phyloP scores from a whole-genome alignment of 2,797 vertebrate genomes.

The Pteronotus mesoamericanus region DNA sequence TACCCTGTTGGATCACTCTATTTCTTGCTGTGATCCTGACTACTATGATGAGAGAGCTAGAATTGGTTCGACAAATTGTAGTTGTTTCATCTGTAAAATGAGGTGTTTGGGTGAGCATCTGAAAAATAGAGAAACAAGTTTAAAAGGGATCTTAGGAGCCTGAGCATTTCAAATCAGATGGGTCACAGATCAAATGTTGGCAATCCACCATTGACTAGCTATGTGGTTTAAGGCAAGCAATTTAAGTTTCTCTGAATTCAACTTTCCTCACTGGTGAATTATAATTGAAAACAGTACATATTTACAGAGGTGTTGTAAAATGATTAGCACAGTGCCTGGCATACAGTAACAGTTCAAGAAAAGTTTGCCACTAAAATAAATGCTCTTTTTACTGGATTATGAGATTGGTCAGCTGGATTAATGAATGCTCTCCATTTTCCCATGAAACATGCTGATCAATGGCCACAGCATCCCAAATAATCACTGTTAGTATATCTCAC shows the following conservation, averaged over 20 bases:
- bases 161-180: not conserved
- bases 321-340: not conserved
- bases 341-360: not conserved
- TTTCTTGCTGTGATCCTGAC: constrained; percentile 17
- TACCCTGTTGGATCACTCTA: not conserved
- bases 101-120: not conserved
- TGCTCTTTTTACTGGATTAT: not conserved
- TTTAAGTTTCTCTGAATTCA: not conserved
- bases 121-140: not conserved
- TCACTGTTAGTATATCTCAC: not conserved
- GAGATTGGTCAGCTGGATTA: not conserved
- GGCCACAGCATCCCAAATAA: not conserved
- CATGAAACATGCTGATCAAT: not conserved
- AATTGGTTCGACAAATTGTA: not conserved
- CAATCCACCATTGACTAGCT: not conserved
- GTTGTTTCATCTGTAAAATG: constrained; percentile 8
- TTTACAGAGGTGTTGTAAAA: not conserved
- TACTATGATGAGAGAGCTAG: not conserved
- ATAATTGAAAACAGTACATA: not conserved
- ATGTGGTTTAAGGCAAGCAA: not conserved
- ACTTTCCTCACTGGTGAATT: constrained; percentile 30
- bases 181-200: not conserved
- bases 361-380: not conserved
- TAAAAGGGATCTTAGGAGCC: not conserved
- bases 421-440: not conserved